Evolutionary conservation across 23 tunicate genomes (phyloP), one percentile per base, ranked within the genome.

Genomic region (Ciona savignyi): DNA sequence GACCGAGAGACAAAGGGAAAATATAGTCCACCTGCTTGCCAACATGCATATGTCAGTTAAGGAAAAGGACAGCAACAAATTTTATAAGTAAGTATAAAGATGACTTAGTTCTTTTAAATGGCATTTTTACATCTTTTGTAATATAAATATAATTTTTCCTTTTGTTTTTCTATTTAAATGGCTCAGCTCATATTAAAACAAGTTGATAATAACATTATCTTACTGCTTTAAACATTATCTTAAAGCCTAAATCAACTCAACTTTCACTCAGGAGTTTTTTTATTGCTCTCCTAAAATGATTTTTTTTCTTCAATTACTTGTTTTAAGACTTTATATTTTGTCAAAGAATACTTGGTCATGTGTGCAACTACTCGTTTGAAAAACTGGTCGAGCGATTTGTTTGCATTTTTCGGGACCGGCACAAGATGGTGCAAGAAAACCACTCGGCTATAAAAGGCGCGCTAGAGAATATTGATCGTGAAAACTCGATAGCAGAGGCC

Each of bases 401-500:
- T 25, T 51, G 34, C 60, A 21, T 88, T 22, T 88, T 63, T 61
- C 70, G 72, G 60, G 80, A 34, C 56, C 83, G 88, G 33, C 88
- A 88, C 70, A 70, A 62, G 51, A 70, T 74, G 67, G 82, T 90
- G 21, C 74, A 74, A 35, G 30, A 51, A 20, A 78, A 34, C 63
- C 85, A 90, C 66, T 62, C 51, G 56, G 73, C 81, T 51, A 83
- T 85, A 29, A 35, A 67, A 34, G 68, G 83, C 51, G 97, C 90
- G 27, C 69, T 77, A 29, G 77, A 72, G 32, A 84, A 83, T 68
- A 90, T 90, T 51, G 90, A 83, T 29, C 78, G 74, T n/a, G 90
- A 90, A 65, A 90, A 90, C 70, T 78, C 76, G 24, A 79, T 79
- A n/a, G 97, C 97, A 28, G 90, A 90, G 77, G 77, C 75, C 28